Evolutionary conservation across 30 jellyfish, hydroid and myxozoan species (phyloP).

Genomic region (Aurelia aurita complex sp. Pacific): DNA sequence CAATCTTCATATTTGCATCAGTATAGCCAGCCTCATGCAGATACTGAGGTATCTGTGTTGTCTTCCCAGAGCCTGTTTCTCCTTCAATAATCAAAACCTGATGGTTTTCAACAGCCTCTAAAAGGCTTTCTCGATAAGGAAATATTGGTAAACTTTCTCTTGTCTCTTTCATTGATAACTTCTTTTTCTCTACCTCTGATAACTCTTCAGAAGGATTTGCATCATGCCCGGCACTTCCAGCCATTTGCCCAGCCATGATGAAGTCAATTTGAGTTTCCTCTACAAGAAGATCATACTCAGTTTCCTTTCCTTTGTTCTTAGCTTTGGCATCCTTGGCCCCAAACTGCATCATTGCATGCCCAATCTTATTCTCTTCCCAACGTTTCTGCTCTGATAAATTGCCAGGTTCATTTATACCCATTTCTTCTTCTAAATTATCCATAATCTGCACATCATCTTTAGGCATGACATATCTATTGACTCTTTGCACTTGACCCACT

Average conservation of each 20-base stretch:
- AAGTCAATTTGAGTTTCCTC: slow-evolving; percentile 97
- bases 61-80: slow-evolving; percentile 99
- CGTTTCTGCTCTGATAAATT: slow-evolving; percentile 92
- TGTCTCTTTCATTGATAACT: slow-evolving; percentile 79
- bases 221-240: slow-evolving; percentile 84
- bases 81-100: slow-evolving; percentile 99
- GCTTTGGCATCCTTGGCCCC: slow-evolving; percentile 96
- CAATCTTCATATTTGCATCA: slow-evolving; percentile 88
- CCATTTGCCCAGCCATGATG: slow-evolving; percentile 98
- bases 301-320: slow-evolving; percentile 51
- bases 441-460: slow-evolving; percentile 86
- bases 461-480: slow-evolving; percentile 95
- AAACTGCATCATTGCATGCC: slow-evolving; percentile 94
- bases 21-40: slow-evolving; percentile 97
- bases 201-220: slow-evolving; percentile 9
- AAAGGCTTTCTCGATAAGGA: slow-evolving; percentile 78
- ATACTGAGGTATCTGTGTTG: slow-evolving; percentile 99
- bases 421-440: slow-evolving; percentile 91
- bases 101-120: slow-evolving; percentile 93
- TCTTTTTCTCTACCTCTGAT: slow-evolving; percentile 72
- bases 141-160: slow-evolving; percentile 93
- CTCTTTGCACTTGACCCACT: slow-evolving; percentile 78
- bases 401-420: slow-evolving; percentile 73
- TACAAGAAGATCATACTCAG: slow-evolving; percentile 88
- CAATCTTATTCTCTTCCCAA: slow-evolving; percentile 98